Percentiles rank a stretch among this genome's conserved stretches.
phyloP scores from a whole-genome alignment of 2,888 invertebrate genomes.

The Maniola hyperantus region DNA sequence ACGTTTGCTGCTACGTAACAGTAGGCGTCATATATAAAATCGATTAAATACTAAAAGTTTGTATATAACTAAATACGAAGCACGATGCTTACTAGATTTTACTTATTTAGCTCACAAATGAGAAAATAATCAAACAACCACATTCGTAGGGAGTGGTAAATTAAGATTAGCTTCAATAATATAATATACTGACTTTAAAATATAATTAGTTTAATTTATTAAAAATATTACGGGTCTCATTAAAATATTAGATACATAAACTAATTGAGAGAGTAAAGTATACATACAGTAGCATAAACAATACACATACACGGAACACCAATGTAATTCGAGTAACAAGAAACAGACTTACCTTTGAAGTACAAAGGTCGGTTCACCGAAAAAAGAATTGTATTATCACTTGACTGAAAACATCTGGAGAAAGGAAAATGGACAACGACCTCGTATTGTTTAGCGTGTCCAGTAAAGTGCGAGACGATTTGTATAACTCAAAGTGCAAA shows the following conservation, averaged over 20 bases:
- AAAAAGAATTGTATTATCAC: conserved; percentile 50
- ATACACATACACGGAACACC: conserved; percentile 20
- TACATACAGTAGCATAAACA: conserved; percentile 19
- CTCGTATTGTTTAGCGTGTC: conserved; percentile 66
- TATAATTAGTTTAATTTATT: neutral
- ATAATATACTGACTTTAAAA: neutral
- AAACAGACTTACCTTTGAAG: conserved; percentile 67
- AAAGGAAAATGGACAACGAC: conserved; percentile 62
- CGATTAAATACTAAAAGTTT: neutral
- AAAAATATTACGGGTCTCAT: neutral
- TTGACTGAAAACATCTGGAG: conserved; percentile 63
- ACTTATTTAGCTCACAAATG: conserved; percentile 4
- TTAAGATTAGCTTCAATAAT: neutral
- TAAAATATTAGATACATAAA: conserved; percentile 8
- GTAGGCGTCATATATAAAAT: conserved; percentile 1
- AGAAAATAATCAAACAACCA: neutral
- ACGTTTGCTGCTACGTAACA: conserved; percentile 1
- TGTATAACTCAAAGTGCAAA: conserved; percentile 50
- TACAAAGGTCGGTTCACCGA: conserved; percentile 33
- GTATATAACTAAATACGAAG: conserved; percentile 1
- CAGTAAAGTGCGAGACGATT: conserved; percentile 55
- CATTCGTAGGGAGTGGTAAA: conserved; percentile 2
- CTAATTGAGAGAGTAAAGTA: conserved; percentile 2
- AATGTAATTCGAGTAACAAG: conserved; percentile 32
- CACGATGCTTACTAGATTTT: conserved; percentile 10